Conservation (phyloP, 1,140 invertebrate genomes). For the Tetramorium simillimum region DNA sequence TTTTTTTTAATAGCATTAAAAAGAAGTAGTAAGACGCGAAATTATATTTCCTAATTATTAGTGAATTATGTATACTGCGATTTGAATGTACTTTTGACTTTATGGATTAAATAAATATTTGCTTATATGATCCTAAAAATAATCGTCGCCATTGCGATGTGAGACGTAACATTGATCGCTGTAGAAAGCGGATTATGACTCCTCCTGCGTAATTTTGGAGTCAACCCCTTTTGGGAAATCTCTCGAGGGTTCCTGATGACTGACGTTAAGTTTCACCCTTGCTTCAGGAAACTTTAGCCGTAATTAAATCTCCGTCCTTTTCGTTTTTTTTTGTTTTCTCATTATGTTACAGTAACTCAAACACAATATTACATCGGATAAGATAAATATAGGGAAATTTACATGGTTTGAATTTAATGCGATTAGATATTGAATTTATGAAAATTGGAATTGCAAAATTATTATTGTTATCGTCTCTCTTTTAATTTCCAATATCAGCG, state of each 20-base stretch:
- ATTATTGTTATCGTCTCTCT: not conserved
- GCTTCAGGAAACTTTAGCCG: conserved; percentile 13
- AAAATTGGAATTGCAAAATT: not conserved
- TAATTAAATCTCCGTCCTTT: conserved; percentile 43
- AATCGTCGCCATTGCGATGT: not conserved
- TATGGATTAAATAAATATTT: conserved; percentile 37
- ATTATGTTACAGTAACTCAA: conserved; percentile 9
- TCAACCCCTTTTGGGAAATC: conserved; percentile 22
- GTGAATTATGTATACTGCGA: not conserved
- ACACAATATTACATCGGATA: not conserved
- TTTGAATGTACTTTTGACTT: not conserved
- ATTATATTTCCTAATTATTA: not conserved
- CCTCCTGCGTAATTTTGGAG: conserved; percentile 9
- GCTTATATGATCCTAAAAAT: not conserved
- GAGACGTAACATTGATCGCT: conserved; percentile 34
- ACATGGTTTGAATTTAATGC: not conserved
- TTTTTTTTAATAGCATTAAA: not conserved
- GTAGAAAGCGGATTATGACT: conserved; percentile 24
- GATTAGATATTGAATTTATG: not conserved
- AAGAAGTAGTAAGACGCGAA: not conserved
- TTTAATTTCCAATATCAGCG: not conserved
- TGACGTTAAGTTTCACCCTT: conserved; percentile 51
- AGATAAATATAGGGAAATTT: too few relatives aligned
- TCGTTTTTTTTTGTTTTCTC: not conserved
- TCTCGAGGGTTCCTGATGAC: conserved; percentile 24